Base-by-base conservation (phyloP, 1,140 invertebrate genomes). In the Cotesia typhae region DNA sequence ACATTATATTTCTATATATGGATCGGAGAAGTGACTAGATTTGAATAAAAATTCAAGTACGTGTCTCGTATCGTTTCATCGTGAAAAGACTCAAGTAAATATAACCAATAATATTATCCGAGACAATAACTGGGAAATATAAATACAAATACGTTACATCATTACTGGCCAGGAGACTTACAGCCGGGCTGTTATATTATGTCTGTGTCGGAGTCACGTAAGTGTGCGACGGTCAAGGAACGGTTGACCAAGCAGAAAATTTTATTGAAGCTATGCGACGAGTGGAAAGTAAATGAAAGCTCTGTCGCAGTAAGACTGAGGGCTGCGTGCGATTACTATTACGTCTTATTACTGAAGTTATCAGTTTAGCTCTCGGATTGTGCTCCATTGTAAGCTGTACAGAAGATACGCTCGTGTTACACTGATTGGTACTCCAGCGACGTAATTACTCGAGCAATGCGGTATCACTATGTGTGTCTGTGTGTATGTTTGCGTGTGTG, bases 371-470 rank as follows among this genome's bases (percentile, higher is more conserved):
- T 28, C 28, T 28, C 1, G 28, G 28, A 5, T 52, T 63, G 20
- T 37, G 37, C 47, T n/a, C 60, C 10, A 47, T 6, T 47, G 41
- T 38, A 35, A 53, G 36, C 51, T 47, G 12, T 52, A 10, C 52
- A 38, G 60, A 35, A 20, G 70, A 37, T 67, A 47, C 51, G 70
- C 51, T 72, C 70, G 52, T 72, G 64, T 72, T 67, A 72, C 70
- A 72, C 70, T 72, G 70, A 72, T 72, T 72, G 70, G 63, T 72
- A 67, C 70, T 72, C 70, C 70, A 72, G 59, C 70, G 53, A 51
- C 37, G 63, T 72, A 72, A 72, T 72, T 72, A 72, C 70, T 72
- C 70, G 53, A 6, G 52, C 41, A 47, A 47, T 10, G 41, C 41
- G 10, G 41, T 47, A 47, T 28, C 28, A 28, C 28, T 28, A 28